Evolutionary conservation across 23 tunicate species (phyloP).

Genomic region (Ascidia mentula): DNA sequence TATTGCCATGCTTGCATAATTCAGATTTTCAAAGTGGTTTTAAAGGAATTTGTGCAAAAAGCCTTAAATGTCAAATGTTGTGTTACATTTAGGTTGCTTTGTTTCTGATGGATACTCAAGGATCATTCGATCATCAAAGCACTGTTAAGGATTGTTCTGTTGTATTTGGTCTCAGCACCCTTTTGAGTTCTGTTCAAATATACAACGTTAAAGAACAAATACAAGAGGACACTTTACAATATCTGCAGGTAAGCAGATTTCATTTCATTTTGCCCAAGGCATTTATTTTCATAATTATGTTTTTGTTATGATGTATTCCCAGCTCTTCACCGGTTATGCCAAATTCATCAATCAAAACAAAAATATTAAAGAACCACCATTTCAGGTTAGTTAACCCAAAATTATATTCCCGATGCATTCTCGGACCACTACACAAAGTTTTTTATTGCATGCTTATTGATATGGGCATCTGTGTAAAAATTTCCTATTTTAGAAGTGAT

Average conservation of each 20-base stretch:
- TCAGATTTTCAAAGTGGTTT: too few species aligned
- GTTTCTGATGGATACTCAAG: constrained; percentile 48
- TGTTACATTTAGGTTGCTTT: not conserved
- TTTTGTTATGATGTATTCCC: not conserved
- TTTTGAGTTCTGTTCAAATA: not conserved
- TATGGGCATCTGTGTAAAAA: too few species aligned
- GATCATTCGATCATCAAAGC: constrained; percentile 16
- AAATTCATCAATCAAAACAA: not conserved
- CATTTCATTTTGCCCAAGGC: not conserved
- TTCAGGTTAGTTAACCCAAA: not conserved
- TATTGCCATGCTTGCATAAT: too few species aligned
- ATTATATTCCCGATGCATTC: too few species aligned
- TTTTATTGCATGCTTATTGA: too few species aligned
- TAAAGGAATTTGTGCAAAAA: too few species aligned
- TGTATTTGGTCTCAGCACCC: constrained; percentile 35
- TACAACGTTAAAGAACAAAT: not conserved
- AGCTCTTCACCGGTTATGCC: not conserved
- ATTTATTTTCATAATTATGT: too few species aligned
- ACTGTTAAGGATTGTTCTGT: constrained; percentile 25
- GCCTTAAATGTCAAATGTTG: too few species aligned
- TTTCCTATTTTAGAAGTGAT: too few species aligned
- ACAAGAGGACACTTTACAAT: not conserved
- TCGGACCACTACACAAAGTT: too few species aligned
- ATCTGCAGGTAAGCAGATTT: not conserved
- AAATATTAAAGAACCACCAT: not conserved